phyloP scores from a whole-genome alignment of 1,140 invertebrate genomes.

The Anagrus nilaparvatae region DNA sequence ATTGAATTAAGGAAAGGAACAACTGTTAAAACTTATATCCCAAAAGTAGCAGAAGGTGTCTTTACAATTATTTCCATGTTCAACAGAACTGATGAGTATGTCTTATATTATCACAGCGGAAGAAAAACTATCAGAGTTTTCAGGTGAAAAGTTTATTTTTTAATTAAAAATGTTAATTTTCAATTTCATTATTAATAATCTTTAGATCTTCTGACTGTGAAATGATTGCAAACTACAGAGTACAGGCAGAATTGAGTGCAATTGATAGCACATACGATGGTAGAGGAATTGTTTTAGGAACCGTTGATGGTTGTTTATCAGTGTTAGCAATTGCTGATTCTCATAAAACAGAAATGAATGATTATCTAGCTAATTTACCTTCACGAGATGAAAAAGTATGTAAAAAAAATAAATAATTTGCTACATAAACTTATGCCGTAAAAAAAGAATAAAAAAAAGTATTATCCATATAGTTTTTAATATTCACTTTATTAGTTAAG shows the following conservation, averaged over 20 bases:
- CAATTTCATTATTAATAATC: background rate
- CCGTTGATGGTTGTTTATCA: constrained; percentile 87
- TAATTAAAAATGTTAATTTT: constrained; percentile 1
- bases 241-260: constrained; percentile 83
- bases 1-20: constrained; percentile 77
- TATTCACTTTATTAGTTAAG: too few relatives aligned
- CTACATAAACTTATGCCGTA: too few relatives aligned
- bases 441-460: background rate
- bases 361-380: constrained; percentile 57
- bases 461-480: too few relatives aligned
- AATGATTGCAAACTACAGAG: constrained; percentile 85
- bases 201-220: constrained; percentile 70
- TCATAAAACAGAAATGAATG: constrained; percentile 45
- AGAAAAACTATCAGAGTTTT: constrained; percentile 87
- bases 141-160: constrained; percentile 43
- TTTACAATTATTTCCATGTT: constrained; percentile 93
- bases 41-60: constrained; percentile 90
- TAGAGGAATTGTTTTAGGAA: constrained; percentile 73
- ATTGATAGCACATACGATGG: constrained; percentile 76
- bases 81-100: constrained; percentile 88
- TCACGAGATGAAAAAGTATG: constrained; percentile 59
- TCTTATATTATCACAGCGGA: constrained; percentile 93
- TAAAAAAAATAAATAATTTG: too few relatives aligned
- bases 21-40: constrained; percentile 76
- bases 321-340: constrained; percentile 86